Evolutionary conservation across 2,797 vertebrate species (phyloP).

Genomic region (Phaenicophaeus curvirostris): DNA sequence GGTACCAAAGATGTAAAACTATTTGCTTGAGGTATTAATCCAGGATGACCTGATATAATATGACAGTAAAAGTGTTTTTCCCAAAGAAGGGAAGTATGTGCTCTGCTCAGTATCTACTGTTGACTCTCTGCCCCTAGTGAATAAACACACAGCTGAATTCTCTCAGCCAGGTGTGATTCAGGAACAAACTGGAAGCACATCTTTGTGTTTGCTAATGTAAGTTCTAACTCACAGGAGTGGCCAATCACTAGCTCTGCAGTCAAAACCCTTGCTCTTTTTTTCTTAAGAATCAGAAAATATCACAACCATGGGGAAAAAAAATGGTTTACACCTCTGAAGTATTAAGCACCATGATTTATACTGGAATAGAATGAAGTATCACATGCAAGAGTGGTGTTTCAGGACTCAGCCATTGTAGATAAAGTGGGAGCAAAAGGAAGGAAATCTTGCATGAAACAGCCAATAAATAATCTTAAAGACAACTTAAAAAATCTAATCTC

Average conservation of each 20-base stretch:
- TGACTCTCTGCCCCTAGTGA: background rate
- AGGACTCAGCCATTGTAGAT: background rate
- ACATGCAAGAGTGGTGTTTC: background rate
- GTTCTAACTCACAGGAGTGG: background rate
- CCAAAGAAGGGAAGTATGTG: background rate
- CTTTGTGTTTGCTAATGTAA: background rate
- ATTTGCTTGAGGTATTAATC: conserved; percentile 27
- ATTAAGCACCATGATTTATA: background rate
- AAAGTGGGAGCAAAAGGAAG: background rate
- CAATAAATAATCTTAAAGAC: background rate
- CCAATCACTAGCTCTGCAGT: background rate
- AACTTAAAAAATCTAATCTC: background rate
- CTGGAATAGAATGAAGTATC: background rate
- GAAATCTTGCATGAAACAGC: background rate
- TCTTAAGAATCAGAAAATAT: background rate
- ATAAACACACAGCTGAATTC: background rate
- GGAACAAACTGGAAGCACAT: background rate
- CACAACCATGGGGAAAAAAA: background rate
- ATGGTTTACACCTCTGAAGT: background rate
- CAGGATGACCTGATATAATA: background rate
- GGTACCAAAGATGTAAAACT: conserved; percentile 27
- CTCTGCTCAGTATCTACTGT: background rate
- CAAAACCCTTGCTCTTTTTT: background rate
- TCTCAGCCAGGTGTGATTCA: background rate
- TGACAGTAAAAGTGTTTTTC: background rate